These are phyloP conservation scores for Coptodon rendalli DNA, from an alignment of 2,113 vertebrate species.

Conservation along the genomic window DNA sequence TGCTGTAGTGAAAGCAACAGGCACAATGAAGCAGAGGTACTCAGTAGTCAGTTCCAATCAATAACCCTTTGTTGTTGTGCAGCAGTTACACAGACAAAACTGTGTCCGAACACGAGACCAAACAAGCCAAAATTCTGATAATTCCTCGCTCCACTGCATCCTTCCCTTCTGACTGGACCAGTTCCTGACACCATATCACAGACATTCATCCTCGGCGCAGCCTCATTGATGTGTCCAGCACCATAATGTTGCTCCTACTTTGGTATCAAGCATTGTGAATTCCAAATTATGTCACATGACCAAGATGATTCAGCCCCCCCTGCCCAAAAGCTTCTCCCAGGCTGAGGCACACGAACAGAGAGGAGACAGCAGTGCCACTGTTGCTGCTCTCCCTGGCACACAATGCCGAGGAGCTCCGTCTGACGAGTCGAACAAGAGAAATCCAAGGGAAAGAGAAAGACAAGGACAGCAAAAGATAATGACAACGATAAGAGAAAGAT, in stretches of 20 bases:
- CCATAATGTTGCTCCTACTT: background rate
- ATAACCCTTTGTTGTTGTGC: slow-evolving; percentile 19
- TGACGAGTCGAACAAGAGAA: background rate
- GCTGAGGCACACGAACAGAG: background rate
- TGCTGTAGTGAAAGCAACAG: background rate
- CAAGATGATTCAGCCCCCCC: slow-evolving; percentile 7
- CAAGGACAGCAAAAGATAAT: background rate
- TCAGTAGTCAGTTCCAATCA: slow-evolving; percentile 1
- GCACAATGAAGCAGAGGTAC: background rate
- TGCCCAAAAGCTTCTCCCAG: fast-evolving
- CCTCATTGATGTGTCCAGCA: background rate
- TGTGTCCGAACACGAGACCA: background rate
- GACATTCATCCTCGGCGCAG: background rate
- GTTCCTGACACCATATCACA: background rate
- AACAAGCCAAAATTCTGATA: slow-evolving; percentile 19
- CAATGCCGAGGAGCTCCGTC: background rate
- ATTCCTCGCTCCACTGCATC: background rate
- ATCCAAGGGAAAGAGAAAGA: slow-evolving; percentile 6
- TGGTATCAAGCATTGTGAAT: background rate
- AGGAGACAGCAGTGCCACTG: slow-evolving; percentile 22
- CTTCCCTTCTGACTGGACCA: background rate
- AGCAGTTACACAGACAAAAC: background rate
- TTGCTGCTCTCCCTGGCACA: background rate
- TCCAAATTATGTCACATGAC: background rate
- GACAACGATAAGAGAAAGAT: background rate